Conservation (phyloP, 2,888 invertebrate genomes). For the Sarcophaga rosellei region DNA sequence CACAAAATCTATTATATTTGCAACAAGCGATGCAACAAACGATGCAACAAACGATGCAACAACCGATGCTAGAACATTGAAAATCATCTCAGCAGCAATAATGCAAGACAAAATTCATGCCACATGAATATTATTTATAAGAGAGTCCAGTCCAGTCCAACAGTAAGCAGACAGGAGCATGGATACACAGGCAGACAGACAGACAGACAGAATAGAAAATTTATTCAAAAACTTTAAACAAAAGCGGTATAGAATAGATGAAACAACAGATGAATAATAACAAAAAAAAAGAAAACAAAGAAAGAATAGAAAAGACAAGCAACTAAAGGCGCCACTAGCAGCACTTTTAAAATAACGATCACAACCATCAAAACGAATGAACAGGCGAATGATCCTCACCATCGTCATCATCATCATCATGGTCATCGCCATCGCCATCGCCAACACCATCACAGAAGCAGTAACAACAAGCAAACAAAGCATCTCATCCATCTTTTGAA, state of each 20-base stretch:
- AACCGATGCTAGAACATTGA: slow-evolving; percentile 21
- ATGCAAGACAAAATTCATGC: slow-evolving; percentile 32
- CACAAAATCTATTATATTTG: slow-evolving; percentile 36
- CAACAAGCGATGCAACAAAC: slow-evolving; percentile 34
- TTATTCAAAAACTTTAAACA: slow-evolving; percentile 58
- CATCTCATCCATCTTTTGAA: background rate
- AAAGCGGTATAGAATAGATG: slow-evolving; percentile 17
- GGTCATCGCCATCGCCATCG: background rate
- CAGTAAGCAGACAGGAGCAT: slow-evolving; percentile 19
- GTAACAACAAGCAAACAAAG: background rate
- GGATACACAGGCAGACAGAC: background rate
- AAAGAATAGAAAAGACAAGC: slow-evolving; percentile 26
- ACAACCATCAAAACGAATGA: slow-evolving; percentile 38
- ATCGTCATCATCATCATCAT: background rate
- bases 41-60: background rate
- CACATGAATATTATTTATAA: slow-evolving; percentile 56
- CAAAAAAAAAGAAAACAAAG: too few relatives aligned
- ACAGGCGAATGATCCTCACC: slow-evolving; percentile 40
- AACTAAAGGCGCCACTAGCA: slow-evolving; percentile 68
- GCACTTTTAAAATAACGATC: slow-evolving; percentile 66
- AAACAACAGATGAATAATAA: slow-evolving; percentile 17
- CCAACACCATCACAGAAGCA: slow-evolving; percentile 31
- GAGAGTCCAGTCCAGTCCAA: slow-evolving; percentile 9
- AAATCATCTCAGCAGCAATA: background rate
- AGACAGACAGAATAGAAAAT: slow-evolving; percentile 57